Percentiles rank a stretch among this genome's conserved stretches.
Conservation (phyloP, 2,113 vertebrate genomes). For the Nibea coibor region DNA sequence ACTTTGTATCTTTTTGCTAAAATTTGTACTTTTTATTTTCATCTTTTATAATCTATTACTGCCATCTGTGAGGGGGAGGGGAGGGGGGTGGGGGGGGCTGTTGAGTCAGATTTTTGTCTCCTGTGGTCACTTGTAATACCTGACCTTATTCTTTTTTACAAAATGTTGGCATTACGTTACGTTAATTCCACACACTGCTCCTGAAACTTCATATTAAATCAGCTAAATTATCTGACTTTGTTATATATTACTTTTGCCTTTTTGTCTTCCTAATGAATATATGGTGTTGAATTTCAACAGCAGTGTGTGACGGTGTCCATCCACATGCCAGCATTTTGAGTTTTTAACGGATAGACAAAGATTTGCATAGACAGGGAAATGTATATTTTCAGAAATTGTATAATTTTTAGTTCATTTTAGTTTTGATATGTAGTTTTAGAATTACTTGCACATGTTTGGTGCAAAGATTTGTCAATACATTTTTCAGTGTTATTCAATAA, state of each 20-base stretch:
- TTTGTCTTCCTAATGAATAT: neutral
- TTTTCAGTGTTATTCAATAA: conserved; percentile 80
- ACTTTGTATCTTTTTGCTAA: conserved; percentile 44
- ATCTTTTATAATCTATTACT: conserved; percentile 53
- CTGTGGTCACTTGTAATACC: conserved; percentile 20
- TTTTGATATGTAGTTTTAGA: conserved; percentile 80
- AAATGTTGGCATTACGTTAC: conserved; percentile 27
- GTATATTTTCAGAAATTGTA: conserved; percentile 86
- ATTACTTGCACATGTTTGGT: conserved; percentile 75
- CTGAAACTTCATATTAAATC: conserved; percentile 25
- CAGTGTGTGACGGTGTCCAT: conserved; percentile 37
- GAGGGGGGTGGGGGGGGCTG: neutral
- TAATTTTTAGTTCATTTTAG: conserved; percentile 77
- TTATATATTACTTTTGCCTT: conserved; percentile 19
- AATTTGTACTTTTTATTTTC: conserved; percentile 36
- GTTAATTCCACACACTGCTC: conserved; percentile 24
- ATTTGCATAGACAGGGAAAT: conserved; percentile 78
- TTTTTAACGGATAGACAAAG: conserved; percentile 51
- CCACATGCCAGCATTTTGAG: conserved; percentile 30
- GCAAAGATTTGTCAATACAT: conserved; percentile 76
- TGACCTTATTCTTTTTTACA: conserved; percentile 10
- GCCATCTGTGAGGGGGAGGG: conserved; percentile 24
- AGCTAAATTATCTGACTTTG: conserved; percentile 23
- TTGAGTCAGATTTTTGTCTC: conserved; percentile 44
- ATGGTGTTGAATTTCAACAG: conserved; percentile 43